These are phyloP conservation scores for Hypercompe scribonia DNA, from an alignment of 2,888 invertebrate genomes.

Conservation along the genomic window DNA sequence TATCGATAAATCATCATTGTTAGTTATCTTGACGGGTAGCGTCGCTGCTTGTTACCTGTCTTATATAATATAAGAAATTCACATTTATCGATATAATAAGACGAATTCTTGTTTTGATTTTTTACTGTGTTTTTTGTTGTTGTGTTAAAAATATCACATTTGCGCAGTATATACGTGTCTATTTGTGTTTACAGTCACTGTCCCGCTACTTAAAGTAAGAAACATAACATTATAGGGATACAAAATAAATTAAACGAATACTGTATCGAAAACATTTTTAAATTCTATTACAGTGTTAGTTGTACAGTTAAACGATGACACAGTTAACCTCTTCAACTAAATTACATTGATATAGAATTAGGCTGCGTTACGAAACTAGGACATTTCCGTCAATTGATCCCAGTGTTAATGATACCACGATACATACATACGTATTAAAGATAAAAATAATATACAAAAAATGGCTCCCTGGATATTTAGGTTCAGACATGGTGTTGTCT, in stretches of 20 bases:
- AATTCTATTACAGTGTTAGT: too few relatives aligned
- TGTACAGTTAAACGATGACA: background rate
- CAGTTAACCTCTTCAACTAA: background rate
- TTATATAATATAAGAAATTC: background rate
- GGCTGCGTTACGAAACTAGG: background rate
- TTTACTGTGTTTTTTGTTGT: background rate
- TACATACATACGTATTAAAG: too few relatives aligned
- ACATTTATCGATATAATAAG: background rate
- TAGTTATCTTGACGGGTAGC: slow-evolving; percentile 1
- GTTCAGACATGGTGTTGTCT: background rate
- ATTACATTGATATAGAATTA: background rate
- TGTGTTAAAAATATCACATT: background rate
- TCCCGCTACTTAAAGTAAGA: too few relatives aligned
- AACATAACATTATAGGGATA: too few relatives aligned
- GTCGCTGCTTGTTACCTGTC: background rate
- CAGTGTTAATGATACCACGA: too few relatives aligned
- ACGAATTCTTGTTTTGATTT: background rate
- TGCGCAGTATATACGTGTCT: background rate
- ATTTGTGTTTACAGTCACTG: too few relatives aligned
- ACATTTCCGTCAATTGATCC: too few relatives aligned
- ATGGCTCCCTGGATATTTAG: background rate
- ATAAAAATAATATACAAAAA: background rate
- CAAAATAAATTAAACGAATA: too few relatives aligned
- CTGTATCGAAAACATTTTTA: too few relatives aligned
- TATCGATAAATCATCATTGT: slow-evolving; percentile 20